These are phyloP conservation scores for Lophochroa leadbeateri DNA, from an alignment of 2,113 vertebrate species.

Conservation along the genomic window DNA sequence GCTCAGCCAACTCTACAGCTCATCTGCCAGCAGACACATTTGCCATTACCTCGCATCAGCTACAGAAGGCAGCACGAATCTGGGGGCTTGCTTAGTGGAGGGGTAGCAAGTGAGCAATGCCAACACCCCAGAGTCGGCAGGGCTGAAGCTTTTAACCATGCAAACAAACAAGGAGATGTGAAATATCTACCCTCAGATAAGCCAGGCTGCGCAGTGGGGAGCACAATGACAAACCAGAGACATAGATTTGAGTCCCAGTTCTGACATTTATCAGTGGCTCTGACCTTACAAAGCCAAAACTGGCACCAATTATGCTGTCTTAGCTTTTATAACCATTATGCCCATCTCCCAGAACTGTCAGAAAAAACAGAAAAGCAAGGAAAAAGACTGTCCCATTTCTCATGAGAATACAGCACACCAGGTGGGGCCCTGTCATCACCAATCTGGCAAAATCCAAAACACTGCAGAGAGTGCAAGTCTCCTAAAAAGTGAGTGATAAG, in stretches of 20 bases:
- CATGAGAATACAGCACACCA: background rate
- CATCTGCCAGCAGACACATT: background rate
- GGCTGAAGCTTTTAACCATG: background rate
- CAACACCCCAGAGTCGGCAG: accelerated
- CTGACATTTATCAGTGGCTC: background rate
- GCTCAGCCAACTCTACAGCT: background rate
- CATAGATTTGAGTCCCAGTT: accelerated
- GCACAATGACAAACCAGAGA: background rate
- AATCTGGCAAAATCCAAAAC: background rate
- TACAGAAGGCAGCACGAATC: background rate
- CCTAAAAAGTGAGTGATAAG: background rate
- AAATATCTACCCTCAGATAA: background rate
- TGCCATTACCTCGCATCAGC: background rate
- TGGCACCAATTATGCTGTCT: background rate
- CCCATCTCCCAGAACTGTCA: background rate
- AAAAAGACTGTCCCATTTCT: background rate
- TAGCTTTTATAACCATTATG: background rate
- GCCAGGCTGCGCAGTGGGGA: background rate
- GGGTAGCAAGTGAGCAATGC: background rate
- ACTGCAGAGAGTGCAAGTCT: background rate
- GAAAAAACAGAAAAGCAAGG: background rate
- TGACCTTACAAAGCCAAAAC: background rate
- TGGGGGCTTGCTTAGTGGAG: background rate
- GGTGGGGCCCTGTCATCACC: background rate
- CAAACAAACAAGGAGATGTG: background rate